phyloP scores from a whole-genome alignment of 23 tunicate species.

The Diplosoma virens region DNA sequence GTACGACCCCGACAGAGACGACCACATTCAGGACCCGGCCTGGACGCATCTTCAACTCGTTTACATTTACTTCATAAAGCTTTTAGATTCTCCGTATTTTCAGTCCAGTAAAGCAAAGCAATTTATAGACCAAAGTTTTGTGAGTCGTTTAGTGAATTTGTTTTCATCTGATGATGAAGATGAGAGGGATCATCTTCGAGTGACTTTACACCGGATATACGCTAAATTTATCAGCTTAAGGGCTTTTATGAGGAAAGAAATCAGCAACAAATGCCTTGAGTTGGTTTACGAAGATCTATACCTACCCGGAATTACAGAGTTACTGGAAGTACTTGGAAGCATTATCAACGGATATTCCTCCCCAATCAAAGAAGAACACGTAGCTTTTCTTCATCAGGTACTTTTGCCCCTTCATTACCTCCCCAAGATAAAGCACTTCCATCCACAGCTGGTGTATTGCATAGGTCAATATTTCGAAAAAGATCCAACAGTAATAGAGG shows the following conservation, averaged over 20 bases:
- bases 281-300: constrained; percentile 41
- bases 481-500: constrained; percentile 41
- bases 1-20: constrained; percentile 79
- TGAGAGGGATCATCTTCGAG: constrained; percentile 67
- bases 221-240: constrained; percentile 83
- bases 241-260: constrained; percentile 53
- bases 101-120: constrained; percentile 82
- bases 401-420: constrained; percentile 71
- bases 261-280: constrained; percentile 47
- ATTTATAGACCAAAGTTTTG: constrained; percentile 56
- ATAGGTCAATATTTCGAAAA: constrained; percentile 82
- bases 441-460: constrained; percentile 88
- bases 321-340: constrained; percentile 88
- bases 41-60: constrained; percentile 82
- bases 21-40: constrained; percentile 47
- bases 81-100: constrained; percentile 72
- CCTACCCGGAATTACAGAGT: constrained; percentile 73
- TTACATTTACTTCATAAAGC: constrained; percentile 57
- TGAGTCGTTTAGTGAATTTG: constrained; percentile 30
- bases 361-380: constrained; percentile 80
- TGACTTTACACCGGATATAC: constrained; percentile 71
- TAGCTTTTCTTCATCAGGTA: constrained; percentile 41
- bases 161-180: constrained; percentile 50
- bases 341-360: constrained; percentile 71
- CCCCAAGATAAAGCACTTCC: constrained; percentile 48